Conservation (phyloP, 2,113 vertebrate species). For the Heptranchias perlo region DNA sequence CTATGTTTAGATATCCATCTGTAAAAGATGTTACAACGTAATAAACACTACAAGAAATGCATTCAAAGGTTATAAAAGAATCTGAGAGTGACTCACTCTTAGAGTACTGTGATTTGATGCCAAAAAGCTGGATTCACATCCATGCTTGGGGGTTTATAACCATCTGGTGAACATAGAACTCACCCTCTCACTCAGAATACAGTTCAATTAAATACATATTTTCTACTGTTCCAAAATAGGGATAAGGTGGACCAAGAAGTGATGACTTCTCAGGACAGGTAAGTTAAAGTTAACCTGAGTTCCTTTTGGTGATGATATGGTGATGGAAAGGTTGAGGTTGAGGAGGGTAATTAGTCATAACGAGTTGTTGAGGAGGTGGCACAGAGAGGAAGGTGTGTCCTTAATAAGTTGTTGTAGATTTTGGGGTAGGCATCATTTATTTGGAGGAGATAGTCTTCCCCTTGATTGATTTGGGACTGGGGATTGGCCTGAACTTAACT, state of each 20-base stretch:
- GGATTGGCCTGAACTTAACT: neutral
- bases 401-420: neutral
- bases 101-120: constrained; percentile 11
- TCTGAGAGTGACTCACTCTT: constrained; percentile 17
- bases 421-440: neutral
- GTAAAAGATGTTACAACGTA: neutral
- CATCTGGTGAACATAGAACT: constrained; percentile 24
- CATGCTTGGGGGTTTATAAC: constrained; percentile 17
- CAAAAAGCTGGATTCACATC: constrained; percentile 4
- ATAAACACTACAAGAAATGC: neutral
- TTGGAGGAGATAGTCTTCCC: neutral
- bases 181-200: neutral
- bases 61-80: constrained; percentile 25
- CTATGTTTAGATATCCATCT: neutral
- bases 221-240: neutral
- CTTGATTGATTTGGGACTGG: neutral
- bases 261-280: neutral
- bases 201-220: neutral
- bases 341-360: neutral
- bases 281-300: neutral
- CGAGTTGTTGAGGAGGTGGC: neutral
- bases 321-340: neutral
- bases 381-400: neutral
- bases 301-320: neutral
- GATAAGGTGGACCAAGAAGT: neutral